A percentile compares a stretch with the other conserved stretches of the same genome.
Evolutionary conservation across 2,113 vertebrate genomes (phyloP).

Genomic region (Murina feae): DNA sequence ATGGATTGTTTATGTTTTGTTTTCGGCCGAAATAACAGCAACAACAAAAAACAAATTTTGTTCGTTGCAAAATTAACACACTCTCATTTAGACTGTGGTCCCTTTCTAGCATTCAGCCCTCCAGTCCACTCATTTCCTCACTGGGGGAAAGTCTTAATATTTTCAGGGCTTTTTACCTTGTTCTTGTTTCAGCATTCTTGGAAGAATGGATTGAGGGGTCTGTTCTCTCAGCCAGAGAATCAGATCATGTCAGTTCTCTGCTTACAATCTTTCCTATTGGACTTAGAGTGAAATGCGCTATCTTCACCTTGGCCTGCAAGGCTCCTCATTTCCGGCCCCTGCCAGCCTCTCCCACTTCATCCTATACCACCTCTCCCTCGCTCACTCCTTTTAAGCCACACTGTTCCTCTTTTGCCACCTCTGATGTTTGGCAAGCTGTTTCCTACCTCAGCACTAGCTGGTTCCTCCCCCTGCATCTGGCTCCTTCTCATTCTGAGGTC

Average conservation of each 20-base stretch:
- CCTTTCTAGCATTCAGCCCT: not conserved
- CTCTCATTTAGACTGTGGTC: not conserved
- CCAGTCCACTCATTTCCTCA: not conserved
- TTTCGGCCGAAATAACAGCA: not conserved
- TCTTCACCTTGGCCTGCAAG: not conserved
- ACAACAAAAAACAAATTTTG: not conserved
- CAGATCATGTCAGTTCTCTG: not conserved
- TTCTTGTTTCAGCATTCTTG: not conserved
- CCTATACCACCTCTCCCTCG: no score
- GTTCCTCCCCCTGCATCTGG: not conserved
- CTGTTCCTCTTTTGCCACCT: not conserved
- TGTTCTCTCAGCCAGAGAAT: not conserved
- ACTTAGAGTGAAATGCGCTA: not conserved
- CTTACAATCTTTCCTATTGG: not conserved
- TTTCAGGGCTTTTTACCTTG: not conserved
- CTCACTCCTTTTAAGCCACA: not conserved
- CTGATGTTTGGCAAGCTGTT: not conserved
- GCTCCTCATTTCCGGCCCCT: not conserved
- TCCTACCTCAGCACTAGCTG: not conserved
- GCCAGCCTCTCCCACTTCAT: not conserved
- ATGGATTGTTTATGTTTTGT: not conserved
- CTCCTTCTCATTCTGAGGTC: not conserved
- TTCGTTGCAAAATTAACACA: not conserved
- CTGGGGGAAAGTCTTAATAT: not conserved
- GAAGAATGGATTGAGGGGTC: not conserved